Percentiles rank a stretch among this genome's conserved stretches.
These are phyloP conservation scores for Chrysoperla carnea DNA, from an alignment of 1,140 invertebrate genomes.

Conservation along the genomic window DNA sequence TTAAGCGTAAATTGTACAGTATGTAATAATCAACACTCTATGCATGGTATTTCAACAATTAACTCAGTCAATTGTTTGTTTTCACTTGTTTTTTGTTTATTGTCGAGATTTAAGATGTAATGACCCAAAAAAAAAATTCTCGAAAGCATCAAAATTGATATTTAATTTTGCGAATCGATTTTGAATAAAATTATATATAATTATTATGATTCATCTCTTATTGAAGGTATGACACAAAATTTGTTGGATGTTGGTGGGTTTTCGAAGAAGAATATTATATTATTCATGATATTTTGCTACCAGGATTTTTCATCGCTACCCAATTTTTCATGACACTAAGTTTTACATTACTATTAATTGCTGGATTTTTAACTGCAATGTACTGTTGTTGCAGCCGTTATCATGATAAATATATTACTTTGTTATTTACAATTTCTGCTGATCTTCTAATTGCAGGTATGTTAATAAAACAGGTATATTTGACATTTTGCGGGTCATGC, in stretches of 20 bases:
- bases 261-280: slow-evolving; percentile 88
- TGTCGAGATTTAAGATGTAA: too few relatives aligned
- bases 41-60: too few relatives aligned
- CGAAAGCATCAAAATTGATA: too few relatives aligned
- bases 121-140: too few relatives aligned
- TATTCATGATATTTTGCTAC: slow-evolving; percentile 62
- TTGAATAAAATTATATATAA: neutral
- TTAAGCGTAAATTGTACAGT: too few relatives aligned
- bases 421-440: slow-evolving; percentile 52
- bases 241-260: slow-evolving; percentile 79
- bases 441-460: slow-evolving; percentile 42
- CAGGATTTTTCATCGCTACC: slow-evolving; percentile 80
- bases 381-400: slow-evolving; percentile 61
- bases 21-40: too few relatives aligned
- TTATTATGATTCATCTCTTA: neutral
- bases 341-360: slow-evolving; percentile 57
- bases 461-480: too few relatives aligned
- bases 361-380: slow-evolving; percentile 46
- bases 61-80: too few relatives aligned
- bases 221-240: slow-evolving; percentile 46
- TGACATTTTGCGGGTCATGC: too few relatives aligned
- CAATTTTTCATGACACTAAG: slow-evolving; percentile 84
- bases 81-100: too few relatives aligned
- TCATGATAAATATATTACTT: slow-evolving; percentile 55
- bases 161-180: too few relatives aligned